Conservation (phyloP, 2,113 vertebrate genomes). For the Formicarius rufipectus region DNA sequence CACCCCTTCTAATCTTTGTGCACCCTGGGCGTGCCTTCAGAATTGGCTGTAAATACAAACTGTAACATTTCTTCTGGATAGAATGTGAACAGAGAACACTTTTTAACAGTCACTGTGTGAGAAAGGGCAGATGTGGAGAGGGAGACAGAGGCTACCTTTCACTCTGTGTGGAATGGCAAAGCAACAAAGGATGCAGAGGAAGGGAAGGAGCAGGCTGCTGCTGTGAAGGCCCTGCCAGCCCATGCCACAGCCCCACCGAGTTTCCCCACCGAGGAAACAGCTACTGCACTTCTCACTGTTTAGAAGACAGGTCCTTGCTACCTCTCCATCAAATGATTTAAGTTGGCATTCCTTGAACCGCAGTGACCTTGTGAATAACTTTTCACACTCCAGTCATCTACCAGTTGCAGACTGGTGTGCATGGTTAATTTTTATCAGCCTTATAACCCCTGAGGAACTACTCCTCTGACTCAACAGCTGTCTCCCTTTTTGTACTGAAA, state of each 20-base stretch:
- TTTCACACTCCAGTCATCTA: not conserved
- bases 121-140: not conserved
- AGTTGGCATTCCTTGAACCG: not conserved
- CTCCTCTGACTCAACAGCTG: not conserved
- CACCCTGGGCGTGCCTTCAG: not conserved
- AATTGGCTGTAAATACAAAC: not conserved
- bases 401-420: not conserved
- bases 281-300: not conserved
- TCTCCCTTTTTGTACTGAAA: not conserved
- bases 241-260: not conserved
- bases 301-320: not conserved
- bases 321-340: not conserved
- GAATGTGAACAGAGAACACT: not conserved
- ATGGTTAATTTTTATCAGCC: not conserved
- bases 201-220: not conserved
- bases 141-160: not conserved
- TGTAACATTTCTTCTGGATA: not conserved
- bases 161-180: not conserved
- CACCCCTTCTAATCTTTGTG: not conserved
- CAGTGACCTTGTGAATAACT: not conserved
- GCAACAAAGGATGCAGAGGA: not conserved
- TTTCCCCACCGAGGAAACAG: not conserved
- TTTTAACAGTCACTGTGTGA: not conserved
- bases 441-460: not conserved
- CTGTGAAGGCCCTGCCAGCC: not conserved